Base-by-base conservation (phyloP, 2,888 invertebrate species). In the Heliconius ethilla region DNA sequence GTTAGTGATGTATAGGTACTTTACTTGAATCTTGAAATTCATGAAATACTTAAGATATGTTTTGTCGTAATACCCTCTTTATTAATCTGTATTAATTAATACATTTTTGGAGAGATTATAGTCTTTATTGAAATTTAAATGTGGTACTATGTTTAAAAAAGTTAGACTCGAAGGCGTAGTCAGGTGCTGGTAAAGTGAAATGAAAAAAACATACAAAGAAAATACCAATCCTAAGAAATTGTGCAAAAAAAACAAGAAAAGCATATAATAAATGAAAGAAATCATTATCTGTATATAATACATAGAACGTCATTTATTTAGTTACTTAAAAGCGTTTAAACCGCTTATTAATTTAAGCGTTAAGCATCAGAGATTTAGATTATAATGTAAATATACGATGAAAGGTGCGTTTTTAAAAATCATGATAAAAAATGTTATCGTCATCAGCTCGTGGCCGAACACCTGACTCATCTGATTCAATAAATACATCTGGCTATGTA, bases 401-500 rank as follows among this genome's bases (percentile, higher is more conserved):
- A 55, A 72, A 72, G 72, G 72, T 72, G 72, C 37, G 59, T 59
- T 72, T 33, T 78, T 55, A 78, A n/a, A 63, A 78, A 70, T 75
- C 75, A 78, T 75, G 72, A 72, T 59, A 59, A 72, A 22, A 25
- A 25, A 59, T 9, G 1, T 59, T 55, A 59, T 72, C 69, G 25
- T 63, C 51, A 40, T 55, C 45, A 63, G 29, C 63, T 72, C 55
- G 72, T 72, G 72, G n/a, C 22, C 6, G n/a, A 59, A 45, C 69
- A 69, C 69, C 69, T 69, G 69, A 69, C 69, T 25, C 69, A 15
- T 69, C 37, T 45, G 25, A 67, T 6, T 40, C 25, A 69, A n/a
- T 37, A n/a, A 40, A 27, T 25, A 25, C 25, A 40, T 69, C 40
- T 40, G 69, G 25, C 25, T 67, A 3, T 66, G 10, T 66, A 67